Percentiles rank a stretch among this genome's conserved stretches.
Conservation (phyloP, 2,888 invertebrate genomes). For the Amblyjoppa proteus region DNA sequence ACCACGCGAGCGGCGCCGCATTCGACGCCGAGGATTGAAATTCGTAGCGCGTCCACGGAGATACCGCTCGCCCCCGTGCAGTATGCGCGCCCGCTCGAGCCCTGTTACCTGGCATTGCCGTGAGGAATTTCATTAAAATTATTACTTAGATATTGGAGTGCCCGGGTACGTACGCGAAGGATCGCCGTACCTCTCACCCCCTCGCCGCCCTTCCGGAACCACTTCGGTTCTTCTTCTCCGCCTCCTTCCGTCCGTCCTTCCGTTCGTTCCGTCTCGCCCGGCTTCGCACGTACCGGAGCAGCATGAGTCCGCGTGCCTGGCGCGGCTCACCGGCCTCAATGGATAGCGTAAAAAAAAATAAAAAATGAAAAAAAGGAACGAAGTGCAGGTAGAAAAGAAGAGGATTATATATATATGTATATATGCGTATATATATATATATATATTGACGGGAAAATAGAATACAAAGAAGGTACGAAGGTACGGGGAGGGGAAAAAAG, state of each 20-base stretch:
- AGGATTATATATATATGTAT: too few species aligned
- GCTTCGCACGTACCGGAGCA: background rate
- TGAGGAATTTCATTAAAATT: slow-evolving; percentile 84
- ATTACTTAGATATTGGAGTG: slow-evolving; percentile 83
- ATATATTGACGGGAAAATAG: background rate
- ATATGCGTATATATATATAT: background rate
- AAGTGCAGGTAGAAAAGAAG: background rate
- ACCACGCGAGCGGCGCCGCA: slow-evolving; percentile 67
- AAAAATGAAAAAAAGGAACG: background rate
- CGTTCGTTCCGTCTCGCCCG: slow-evolving; percentile 2
- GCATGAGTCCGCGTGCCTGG: slow-evolving; percentile 14
- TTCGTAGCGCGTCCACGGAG: slow-evolving; percentile 74
- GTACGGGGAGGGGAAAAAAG: background rate
- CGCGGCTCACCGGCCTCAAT: slow-evolving; percentile 28
- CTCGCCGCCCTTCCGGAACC: background rate
- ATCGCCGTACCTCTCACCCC: slow-evolving; percentile 71
- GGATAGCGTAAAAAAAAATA: slow-evolving; percentile 12
- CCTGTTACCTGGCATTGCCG: slow-evolving; percentile 62
- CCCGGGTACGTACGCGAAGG: slow-evolving; percentile 76
- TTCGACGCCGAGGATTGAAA: slow-evolving; percentile 81
- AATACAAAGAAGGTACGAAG: slow-evolving; percentile 6
- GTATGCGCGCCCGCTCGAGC: background rate
- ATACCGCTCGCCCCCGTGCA: slow-evolving; percentile 1
- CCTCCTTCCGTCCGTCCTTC: background rate
- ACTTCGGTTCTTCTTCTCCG: slow-evolving; percentile 17